Conservation (phyloP, 2,797 vertebrate species). For the Lacerta agilis region DNA sequence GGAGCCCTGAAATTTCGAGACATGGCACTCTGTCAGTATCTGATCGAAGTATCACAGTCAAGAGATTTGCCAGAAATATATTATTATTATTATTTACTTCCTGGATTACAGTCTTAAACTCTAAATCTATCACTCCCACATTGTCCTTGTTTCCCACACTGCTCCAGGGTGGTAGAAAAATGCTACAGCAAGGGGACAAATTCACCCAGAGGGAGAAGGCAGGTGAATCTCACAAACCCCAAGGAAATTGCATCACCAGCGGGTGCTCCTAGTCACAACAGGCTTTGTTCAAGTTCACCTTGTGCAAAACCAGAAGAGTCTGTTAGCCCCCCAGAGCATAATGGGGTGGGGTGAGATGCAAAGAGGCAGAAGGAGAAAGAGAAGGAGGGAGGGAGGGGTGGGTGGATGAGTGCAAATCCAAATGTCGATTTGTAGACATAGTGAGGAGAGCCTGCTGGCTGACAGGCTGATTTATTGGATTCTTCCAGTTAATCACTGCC, state of each 20-base stretch:
- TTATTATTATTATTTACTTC: background rate
- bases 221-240: slow-evolving; percentile 56
- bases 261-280: slow-evolving; percentile 47
- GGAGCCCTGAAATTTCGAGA: background rate
- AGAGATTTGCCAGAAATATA: background rate
- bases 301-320: slow-evolving; percentile 59
- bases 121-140: background rate
- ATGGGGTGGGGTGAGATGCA: background rate
- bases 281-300: slow-evolving; percentile 73
- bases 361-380: slow-evolving; percentile 45
- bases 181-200: background rate
- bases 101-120: background rate
- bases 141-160: background rate
- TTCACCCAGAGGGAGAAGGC: slow-evolving; percentile 48
- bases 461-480: slow-evolving; percentile 97
- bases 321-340: slow-evolving; percentile 47
- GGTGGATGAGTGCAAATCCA: slow-evolving; percentile 81
- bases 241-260: slow-evolving; percentile 50
- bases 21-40: no score
- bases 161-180: background rate
- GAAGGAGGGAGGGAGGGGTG: slow-evolving; percentile 26
- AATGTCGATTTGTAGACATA: slow-evolving; percentile 88
- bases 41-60: background rate
- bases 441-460: slow-evolving; percentile 86
- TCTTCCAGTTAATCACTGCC: slow-evolving; percentile 93